Evolutionary conservation across 2,797 vertebrate genomes (phyloP).

Genomic region (Heliangelus exortis): DNA sequence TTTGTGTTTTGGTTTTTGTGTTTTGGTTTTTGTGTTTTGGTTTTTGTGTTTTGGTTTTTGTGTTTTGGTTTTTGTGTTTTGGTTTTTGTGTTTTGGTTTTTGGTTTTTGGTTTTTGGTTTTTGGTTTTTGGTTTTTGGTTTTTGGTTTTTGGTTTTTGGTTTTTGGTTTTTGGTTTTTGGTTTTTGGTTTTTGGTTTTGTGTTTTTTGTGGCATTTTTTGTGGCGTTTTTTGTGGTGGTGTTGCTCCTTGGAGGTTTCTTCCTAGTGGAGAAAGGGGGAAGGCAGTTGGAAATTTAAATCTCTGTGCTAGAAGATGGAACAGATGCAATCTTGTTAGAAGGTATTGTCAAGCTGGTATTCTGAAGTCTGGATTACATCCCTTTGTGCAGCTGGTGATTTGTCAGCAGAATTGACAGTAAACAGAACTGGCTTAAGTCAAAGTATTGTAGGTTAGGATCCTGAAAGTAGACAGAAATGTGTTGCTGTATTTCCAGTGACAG

Average conservation of each 20-base stretch:
- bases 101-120: too few relatives aligned
- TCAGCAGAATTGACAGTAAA: not conserved
- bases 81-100: too few relatives aligned
- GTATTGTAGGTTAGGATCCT: not conserved
- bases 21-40: too few relatives aligned
- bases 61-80: too few relatives aligned
- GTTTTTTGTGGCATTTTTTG: too few relatives aligned
- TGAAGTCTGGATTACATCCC: not conserved
- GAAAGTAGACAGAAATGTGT: not conserved
- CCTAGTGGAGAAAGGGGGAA: not conserved
- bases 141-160: too few relatives aligned
- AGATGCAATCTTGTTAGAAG: not conserved
- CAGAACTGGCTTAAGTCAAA: not conserved
- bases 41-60: too few relatives aligned
- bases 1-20: too few relatives aligned
- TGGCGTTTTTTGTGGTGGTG: too few relatives aligned
- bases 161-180: too few relatives aligned
- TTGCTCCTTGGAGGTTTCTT: not conserved
- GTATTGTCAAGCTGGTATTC: not conserved
- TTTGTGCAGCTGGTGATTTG: not conserved
- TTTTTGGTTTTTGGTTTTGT: too few relatives aligned
- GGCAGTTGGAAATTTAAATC: not conserved
- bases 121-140: too few relatives aligned
- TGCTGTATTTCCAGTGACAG: not conserved
- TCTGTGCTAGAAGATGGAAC: not conserved